These are phyloP conservation scores for Bubalus kerabau DNA, from an alignment of 2,113 vertebrate genomes.

Conservation along the genomic window DNA sequence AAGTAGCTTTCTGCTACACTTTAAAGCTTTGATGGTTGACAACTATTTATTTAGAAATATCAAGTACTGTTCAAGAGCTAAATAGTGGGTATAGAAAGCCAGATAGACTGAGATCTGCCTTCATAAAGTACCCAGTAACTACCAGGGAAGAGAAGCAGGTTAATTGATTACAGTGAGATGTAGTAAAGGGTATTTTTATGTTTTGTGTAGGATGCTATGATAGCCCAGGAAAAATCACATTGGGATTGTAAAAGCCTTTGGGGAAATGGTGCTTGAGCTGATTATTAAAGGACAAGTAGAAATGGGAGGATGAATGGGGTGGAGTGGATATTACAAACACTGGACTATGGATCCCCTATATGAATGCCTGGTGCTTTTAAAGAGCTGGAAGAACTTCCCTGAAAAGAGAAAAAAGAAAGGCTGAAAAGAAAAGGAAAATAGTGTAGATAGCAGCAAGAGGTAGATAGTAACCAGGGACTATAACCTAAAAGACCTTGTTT, in stretches of 20 bases:
- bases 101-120: neutral
- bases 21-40: neutral
- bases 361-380: neutral
- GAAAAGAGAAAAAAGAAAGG: neutral
- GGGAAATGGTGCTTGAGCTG: neutral
- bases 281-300: neutral
- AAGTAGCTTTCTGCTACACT: neutral
- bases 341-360: neutral
- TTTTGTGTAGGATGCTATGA: neutral
- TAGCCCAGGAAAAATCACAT: neutral
- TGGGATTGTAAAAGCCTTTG: neutral
- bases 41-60: conserved; percentile 8
- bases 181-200: neutral
- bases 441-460: neutral
- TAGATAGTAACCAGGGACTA: neutral
- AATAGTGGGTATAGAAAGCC: neutral
- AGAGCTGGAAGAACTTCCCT: neutral
- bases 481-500: neutral
- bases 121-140: neutral
- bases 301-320: neutral
- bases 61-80: neutral
- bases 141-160: neutral
- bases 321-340: neutral
- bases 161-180: neutral
- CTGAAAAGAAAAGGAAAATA: neutral